Base-by-base conservation (phyloP, 2,888 invertebrate species). In the Cantharis nigra region DNA sequence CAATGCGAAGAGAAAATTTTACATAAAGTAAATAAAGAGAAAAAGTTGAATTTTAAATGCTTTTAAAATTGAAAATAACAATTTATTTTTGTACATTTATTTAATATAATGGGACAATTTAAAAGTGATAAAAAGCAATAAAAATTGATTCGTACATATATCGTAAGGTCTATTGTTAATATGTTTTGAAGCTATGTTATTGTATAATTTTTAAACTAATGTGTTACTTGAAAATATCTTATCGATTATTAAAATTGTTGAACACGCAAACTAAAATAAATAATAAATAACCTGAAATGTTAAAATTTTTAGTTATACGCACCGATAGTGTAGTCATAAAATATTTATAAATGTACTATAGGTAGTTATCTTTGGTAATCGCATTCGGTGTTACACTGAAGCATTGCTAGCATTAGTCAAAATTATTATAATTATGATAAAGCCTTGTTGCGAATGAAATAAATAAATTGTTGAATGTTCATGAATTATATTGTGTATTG, bases 401-500 rank as follows among this genome's bases (percentile, higher is more conserved):
- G 49, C 7, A 49, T 49, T n/a, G 49, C 49, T 9, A n/a, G 49
- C 49, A 49, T 49, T 49, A 49, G 7, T 49, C 49, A 49, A 49
- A 49, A 49, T 49, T 49, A 49, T 49, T 49, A 49, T 49, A 49
- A 49, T 49, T 49, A 49, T 49, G 49, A 49, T 49, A 49, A 49
- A 49, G 49, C 49, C 49, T 49, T n/a, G 49, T n/a, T 49, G 49
- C n/a, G 13, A 49, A 49, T 49, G 49, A 49, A 49, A 49, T 49
- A 49, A 49, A 49, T 49, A 49, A 49, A 49, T 49, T 49, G 49
- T 13, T 49, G 49, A n/a, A n/a, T 49, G 49, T 49, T 13, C 49
- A 49, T 49, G 49, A 49, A n/a, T 49, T n/a, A 49, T 49, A 69
- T 73, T 73, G 67, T 67, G 49, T 67, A 67, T 73, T 49, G 62